Conservation (phyloP, 53 echinoderm and acorn worm species). For the Apostichopus leukothele region DNA sequence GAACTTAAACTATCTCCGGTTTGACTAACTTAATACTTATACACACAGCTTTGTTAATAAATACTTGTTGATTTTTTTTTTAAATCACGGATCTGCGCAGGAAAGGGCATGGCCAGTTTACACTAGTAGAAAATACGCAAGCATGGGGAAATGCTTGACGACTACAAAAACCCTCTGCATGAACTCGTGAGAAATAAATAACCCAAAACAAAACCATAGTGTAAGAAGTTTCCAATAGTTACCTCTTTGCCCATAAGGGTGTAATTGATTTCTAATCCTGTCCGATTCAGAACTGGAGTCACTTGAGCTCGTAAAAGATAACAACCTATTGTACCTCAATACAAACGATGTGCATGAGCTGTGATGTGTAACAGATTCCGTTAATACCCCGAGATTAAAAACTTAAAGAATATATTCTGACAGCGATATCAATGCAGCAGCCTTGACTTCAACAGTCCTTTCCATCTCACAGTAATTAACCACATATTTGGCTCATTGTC, state of each 20-base stretch:
- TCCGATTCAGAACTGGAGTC: background rate
- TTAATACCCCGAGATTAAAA: background rate
- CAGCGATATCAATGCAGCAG: background rate
- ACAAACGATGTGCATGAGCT: background rate
- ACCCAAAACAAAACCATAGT: too few relatives aligned
- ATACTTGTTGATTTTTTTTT: too few relatives aligned
- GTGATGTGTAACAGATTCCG: background rate
- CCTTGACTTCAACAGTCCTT: conserved; percentile 2
- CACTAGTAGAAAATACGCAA: too few relatives aligned
- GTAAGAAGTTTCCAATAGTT: too few relatives aligned
- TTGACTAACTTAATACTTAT: too few relatives aligned
- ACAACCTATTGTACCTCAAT: background rate
- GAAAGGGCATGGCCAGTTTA: too few relatives aligned
- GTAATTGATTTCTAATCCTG: background rate
- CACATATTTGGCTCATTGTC: conserved; percentile 9
- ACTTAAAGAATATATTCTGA: background rate
- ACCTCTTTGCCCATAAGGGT: background rate
- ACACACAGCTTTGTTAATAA: too few relatives aligned
- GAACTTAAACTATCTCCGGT: too few relatives aligned
- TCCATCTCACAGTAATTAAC: background rate
- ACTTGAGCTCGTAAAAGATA: background rate
- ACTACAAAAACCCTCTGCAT: too few relatives aligned
- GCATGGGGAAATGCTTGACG: too few relatives aligned
- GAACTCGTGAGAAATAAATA: too few relatives aligned
- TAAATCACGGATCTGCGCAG: too few relatives aligned